phyloP scores from a whole-genome alignment of 1,140 invertebrate species.

The Drosophila punjabiensis region DNA sequence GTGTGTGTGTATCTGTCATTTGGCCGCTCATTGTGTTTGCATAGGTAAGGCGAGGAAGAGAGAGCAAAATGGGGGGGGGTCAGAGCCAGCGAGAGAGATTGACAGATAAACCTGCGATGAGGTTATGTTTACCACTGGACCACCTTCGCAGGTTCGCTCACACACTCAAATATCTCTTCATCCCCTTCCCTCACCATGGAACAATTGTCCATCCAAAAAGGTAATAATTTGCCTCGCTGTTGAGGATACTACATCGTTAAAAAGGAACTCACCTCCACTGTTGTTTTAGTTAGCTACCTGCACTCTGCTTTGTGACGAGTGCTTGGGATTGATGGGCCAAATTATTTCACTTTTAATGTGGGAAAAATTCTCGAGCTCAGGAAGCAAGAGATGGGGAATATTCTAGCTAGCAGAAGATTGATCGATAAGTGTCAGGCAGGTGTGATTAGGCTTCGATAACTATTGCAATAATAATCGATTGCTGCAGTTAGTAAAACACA shows the following conservation, averaged over 20 bases:
- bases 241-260: slow-evolving; percentile 32
- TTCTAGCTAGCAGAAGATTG: slow-evolving; percentile 1
- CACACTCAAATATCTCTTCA: neutral
- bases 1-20: slow-evolving; percentile 63
- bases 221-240: slow-evolving; percentile 68
- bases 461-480: neutral
- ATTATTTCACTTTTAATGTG: slow-evolving; percentile 73
- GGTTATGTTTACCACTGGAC: slow-evolving; percentile 44
- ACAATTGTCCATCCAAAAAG: slow-evolving; percentile 62
- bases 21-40: slow-evolving; percentile 60
- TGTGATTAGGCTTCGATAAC: neutral
- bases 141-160: slow-evolving; percentile 55
- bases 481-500: neutral
- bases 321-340: slow-evolving; percentile 38
- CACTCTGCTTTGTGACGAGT: slow-evolving; percentile 24
- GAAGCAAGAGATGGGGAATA: neutral
- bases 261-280: slow-evolving; percentile 24
- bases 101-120: slow-evolving; percentile 49
- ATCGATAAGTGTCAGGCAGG: slow-evolving; percentile 12
- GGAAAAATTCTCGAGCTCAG: slow-evolving; percentile 37
- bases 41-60: slow-evolving; percentile 30
- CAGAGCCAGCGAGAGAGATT: slow-evolving; percentile 44
- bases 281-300: slow-evolving; percentile 45
- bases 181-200: slow-evolving; percentile 3
- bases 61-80: slow-evolving; percentile 1